Conservation (phyloP, 2,113 vertebrate genomes). For the Cryptomyrus ogoouensis region DNA sequence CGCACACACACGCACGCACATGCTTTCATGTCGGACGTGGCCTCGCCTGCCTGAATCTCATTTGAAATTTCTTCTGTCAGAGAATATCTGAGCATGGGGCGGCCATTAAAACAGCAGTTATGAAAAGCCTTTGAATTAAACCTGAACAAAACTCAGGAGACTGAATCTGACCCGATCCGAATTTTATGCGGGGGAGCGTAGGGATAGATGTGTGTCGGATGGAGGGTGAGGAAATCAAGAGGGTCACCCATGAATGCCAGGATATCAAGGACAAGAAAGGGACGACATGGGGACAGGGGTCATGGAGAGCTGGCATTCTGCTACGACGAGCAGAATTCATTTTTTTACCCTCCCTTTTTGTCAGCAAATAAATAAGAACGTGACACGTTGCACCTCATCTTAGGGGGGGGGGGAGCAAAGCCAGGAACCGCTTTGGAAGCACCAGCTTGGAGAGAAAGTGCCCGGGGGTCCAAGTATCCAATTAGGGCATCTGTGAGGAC, state of each 20-base stretch:
- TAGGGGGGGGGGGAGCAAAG: constrained; percentile 54
- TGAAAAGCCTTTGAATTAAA: constrained; percentile 78
- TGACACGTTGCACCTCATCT: constrained; percentile 47
- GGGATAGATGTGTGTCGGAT: constrained; percentile 29
- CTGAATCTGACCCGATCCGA: constrained; percentile 61
- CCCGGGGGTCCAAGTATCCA: constrained; percentile 49
- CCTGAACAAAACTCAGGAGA: constrained; percentile 71
- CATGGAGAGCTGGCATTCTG: constrained; percentile 45
- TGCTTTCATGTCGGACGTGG: constrained; percentile 33
- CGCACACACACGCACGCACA: constrained; percentile 4
- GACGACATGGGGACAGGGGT: constrained; percentile 41
- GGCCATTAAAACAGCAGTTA: constrained; percentile 78
- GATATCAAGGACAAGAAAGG: constrained; percentile 55
- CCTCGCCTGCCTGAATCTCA: constrained; percentile 51
- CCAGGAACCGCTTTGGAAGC: constrained; percentile 50
- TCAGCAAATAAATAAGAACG: constrained; percentile 52
- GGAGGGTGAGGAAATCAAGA: constrained; percentile 43
- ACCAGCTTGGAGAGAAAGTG: constrained; percentile 43
- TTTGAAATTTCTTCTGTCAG: constrained; percentile 76
- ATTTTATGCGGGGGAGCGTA: constrained; percentile 42
- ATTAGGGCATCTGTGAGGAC: constrained; percentile 45
- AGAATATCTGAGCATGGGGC: constrained; percentile 72
- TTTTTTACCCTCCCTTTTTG: constrained; percentile 43
- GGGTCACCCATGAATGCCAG: constrained; percentile 26
- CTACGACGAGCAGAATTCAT: constrained; percentile 45